phyloP scores from a whole-genome alignment of 1,140 invertebrate genomes.

The Delia radicum region DNA sequence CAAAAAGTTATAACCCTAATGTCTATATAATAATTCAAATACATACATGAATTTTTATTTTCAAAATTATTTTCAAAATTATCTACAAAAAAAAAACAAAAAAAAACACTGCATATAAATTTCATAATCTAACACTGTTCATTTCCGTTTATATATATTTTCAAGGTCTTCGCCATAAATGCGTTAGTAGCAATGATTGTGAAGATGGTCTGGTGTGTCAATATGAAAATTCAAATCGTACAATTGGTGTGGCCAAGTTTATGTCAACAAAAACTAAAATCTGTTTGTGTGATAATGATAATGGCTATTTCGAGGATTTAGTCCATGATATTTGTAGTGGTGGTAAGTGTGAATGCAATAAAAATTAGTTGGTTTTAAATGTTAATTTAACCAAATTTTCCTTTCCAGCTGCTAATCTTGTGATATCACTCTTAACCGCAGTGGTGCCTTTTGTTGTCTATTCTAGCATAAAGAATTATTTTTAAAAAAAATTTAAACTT shows the following conservation, averaged over 20 bases:
- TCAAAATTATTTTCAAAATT: too few species aligned
- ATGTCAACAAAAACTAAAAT: conserved; percentile 56
- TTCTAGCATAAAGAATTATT: conserved; percentile 26
- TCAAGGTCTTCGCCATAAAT: conserved; percentile 60
- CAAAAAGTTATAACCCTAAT: too few species aligned
- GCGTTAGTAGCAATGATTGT: conserved; percentile 59
- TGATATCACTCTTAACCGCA: conserved; percentile 14
- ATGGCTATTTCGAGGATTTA: conserved; percentile 58
- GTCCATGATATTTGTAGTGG: conserved; percentile 59
- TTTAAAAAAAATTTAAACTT: conserved; percentile 23
- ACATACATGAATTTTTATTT: too few species aligned
- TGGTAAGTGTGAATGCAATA: conserved; percentile 44
- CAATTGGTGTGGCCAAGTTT: conserved; percentile 51
- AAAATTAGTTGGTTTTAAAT: too few species aligned
- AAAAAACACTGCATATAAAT: too few species aligned
- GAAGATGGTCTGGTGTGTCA: conserved; percentile 60
- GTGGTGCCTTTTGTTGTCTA: conserved; percentile 26
- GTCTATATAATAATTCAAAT: too few species aligned
- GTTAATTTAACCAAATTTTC: neutral
- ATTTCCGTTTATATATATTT: neutral
- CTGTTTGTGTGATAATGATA: conserved; percentile 61
- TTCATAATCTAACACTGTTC: too few species aligned
- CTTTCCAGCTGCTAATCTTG: conserved; percentile 25
- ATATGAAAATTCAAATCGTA: conserved; percentile 58
- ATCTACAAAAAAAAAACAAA: too few species aligned